Evolutionary conservation across 2,113 vertebrate species (phyloP).

Genomic region (Steatornis caripensis): DNA sequence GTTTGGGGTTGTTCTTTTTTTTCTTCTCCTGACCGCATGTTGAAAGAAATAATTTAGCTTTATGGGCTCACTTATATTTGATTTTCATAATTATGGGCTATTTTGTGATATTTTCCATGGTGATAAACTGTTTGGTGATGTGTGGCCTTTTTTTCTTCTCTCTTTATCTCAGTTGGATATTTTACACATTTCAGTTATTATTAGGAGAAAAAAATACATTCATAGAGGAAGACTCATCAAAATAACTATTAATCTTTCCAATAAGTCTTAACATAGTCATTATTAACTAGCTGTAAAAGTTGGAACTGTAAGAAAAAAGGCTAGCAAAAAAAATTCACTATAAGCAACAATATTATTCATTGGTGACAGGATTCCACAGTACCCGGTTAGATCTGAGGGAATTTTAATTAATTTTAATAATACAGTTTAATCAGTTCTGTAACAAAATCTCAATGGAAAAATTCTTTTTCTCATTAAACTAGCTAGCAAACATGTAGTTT

Average conservation of each 20-base stretch:
- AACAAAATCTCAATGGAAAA: neutral
- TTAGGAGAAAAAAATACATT: neutral
- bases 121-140: neutral
- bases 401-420: neutral
- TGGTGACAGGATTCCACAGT: neutral
- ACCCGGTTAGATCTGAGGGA: neutral
- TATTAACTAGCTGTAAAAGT: neutral
- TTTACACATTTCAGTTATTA: neutral
- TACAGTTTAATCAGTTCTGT: neutral
- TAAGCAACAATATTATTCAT: neutral
- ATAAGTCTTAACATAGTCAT: neutral
- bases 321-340: neutral
- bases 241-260: neutral
- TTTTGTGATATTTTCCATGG: constrained; percentile 10
- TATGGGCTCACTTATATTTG: neutral
- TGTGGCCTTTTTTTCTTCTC: neutral
- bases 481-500: neutral
- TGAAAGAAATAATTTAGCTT: neutral
- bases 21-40: neutral
- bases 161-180: neutral
- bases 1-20: neutral
- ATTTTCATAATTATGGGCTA: constrained; percentile 13
- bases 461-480: neutral
- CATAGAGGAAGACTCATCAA: neutral
- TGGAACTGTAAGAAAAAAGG: neutral